Evolutionary conservation across 2,797 vertebrate genomes (phyloP), one percentile per base, ranked within the genome.

Genomic region (Zenarchopterus dispar): DNA sequence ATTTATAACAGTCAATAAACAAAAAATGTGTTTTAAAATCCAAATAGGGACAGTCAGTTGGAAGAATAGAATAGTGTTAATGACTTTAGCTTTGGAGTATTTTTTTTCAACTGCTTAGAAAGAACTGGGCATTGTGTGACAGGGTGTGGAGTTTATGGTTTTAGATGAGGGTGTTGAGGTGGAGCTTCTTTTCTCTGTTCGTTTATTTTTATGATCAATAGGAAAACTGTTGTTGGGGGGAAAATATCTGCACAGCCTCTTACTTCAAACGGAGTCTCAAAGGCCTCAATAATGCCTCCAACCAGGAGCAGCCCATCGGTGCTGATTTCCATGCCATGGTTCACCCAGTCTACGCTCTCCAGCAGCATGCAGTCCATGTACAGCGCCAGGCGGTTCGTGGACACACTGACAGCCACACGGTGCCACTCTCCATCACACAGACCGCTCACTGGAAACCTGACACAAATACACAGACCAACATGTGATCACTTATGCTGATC

Each of bases 201-300:
- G 31, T 33, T 23, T 53, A 8, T 26, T 45, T 63, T 82, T 52
- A 64, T 47, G 21, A 62, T 46, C 13, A 52, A 2, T 10, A 22
- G 1, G 18, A 46, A 22, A 46, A 21, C 44, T 19, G 22, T 18
- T 4, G 13, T n/a, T 46, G 4, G 19, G 8, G 4, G 9, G 19
- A 2, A 5, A 2, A 2, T n/a, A 11, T 8, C n/a, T 45, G 43
- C 43, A 7, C 33, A 24, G 39, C 16, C 47, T 67, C 80, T 89
- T 68, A 97, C 96, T 91, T 95, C 91, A 63, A 96, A 97, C 0
- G 96, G 96, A 23, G 93, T 93, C 74, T 96, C 95, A 0, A 93
- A 95, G 47, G 88, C 77, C 56, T 95, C 93, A 0, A 94, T 69
- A 62, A 92, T 90, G 55, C 96, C 96, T 28, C 96, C 96, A 0